These are phyloP conservation scores for Ploceus nigricollis DNA, from an alignment of 2,113 vertebrate species.

Conservation along the genomic window DNA sequence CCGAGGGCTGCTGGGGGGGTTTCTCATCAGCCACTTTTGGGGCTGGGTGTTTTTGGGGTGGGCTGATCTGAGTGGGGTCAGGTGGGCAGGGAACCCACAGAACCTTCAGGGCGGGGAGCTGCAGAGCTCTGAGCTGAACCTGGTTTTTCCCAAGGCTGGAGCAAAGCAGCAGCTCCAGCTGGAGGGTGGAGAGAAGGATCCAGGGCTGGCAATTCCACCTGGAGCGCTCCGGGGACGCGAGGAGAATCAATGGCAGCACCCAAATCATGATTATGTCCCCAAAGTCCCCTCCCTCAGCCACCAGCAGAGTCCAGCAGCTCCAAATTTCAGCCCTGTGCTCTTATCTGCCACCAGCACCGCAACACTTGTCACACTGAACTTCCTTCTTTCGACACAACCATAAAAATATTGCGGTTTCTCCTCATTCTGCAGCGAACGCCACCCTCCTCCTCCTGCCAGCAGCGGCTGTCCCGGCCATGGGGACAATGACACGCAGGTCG, in stretches of 20 bases:
- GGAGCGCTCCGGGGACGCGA: not conserved
- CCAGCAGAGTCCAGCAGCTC: not conserved
- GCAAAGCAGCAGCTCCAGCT: not conserved
- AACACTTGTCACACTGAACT: not conserved
- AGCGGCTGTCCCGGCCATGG: not conserved
- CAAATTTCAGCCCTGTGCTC: not conserved
- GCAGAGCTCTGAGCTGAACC: too few relatives aligned
- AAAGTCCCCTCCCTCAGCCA: not conserved
- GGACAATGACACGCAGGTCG: not conserved
- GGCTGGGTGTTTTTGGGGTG: too few relatives aligned
- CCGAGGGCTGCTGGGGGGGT: too few relatives aligned
- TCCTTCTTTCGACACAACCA: not conserved
- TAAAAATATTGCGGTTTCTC: not conserved
- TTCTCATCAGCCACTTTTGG: too few relatives aligned
- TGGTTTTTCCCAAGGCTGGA: too few relatives aligned
- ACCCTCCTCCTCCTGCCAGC: not conserved
- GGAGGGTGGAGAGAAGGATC: not conserved
- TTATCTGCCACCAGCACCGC: not conserved
- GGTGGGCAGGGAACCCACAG: too few relatives aligned
- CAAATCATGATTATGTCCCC: fast-evolving
- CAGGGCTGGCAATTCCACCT: not conserved
- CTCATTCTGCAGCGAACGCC: not conserved
- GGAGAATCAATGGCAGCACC: not conserved
- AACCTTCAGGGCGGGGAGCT: too few relatives aligned
- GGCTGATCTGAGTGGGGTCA: too few relatives aligned